phyloP scores from a whole-genome alignment of 1,140 invertebrate genomes.

The Zeugodacus cucurbitae region DNA sequence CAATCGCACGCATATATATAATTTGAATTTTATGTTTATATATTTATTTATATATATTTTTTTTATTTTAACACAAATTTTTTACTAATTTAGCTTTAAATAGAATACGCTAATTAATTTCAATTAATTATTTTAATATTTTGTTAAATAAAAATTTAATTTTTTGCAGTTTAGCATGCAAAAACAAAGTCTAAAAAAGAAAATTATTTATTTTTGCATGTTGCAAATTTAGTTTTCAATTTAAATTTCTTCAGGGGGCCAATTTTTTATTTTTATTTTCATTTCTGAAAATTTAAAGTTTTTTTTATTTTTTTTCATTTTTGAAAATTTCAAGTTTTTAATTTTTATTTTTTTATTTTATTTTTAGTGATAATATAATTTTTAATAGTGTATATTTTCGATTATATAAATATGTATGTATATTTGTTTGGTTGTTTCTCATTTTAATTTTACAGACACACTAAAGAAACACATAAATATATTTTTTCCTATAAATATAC shows the following conservation, averaged over 20 bases:
- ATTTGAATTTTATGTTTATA: conserved; percentile 17
- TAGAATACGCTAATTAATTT: neutral
- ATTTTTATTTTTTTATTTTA: too few relatives aligned
- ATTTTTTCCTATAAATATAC: neutral
- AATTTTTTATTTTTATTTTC: conserved; percentile 21
- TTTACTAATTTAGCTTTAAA: conserved; percentile 8
- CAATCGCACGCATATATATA: neutral
- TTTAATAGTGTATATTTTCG: conserved; percentile 5
- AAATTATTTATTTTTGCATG: neutral
- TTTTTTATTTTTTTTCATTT: neutral
- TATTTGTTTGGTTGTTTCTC: neutral
- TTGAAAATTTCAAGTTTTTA: neutral
- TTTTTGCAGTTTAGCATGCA: neutral
- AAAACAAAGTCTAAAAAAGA: neutral
- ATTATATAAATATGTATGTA: conserved; percentile 10
- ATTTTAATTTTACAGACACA: neutral
- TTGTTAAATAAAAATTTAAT: neutral
- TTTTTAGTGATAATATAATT: neutral
- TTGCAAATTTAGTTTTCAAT: neutral
- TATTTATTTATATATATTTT: neutral
- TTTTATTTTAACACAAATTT: neutral
- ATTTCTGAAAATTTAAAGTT: neutral
- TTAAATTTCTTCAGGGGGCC: conserved; percentile 8
- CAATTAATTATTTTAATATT: neutral
- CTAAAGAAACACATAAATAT: neutral